phyloP scores from a whole-genome alignment of 2,113 vertebrate species.

The Ondatra zibethicus region DNA sequence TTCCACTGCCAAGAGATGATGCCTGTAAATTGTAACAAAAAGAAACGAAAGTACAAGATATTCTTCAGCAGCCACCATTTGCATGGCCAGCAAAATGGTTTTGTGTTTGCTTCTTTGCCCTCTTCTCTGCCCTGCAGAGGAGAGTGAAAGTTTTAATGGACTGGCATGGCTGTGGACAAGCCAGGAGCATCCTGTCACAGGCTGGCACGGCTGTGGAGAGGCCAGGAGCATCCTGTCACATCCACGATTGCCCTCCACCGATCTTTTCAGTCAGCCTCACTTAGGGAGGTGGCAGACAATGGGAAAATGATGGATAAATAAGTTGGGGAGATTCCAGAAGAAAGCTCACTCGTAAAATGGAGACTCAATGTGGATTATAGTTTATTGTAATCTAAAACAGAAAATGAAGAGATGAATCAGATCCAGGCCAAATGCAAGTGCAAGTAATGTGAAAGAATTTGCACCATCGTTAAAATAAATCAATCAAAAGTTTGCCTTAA shows the following conservation, averaged over 20 bases:
- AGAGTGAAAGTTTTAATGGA: neutral
- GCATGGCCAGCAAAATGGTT: neutral
- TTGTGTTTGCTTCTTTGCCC: neutral
- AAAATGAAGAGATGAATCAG: neutral
- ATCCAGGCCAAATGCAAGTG: neutral
- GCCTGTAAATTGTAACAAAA: neutral
- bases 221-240: neutral
- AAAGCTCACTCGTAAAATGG: neutral
- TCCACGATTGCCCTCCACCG: neutral
- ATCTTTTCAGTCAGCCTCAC: neutral
- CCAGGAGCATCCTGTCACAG: too few relatives aligned
- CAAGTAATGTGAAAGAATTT: slow-evolving; percentile 35
- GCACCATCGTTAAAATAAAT: neutral
- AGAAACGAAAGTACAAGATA: neutral
- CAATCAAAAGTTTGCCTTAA: neutral
- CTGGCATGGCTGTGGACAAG: too few relatives aligned
- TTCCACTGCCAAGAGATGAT: slow-evolving; percentile 41
- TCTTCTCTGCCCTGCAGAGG: neutral
- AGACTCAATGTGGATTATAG: neutral
- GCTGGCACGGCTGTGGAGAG: neutral
- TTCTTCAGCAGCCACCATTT: neutral
- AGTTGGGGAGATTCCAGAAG: neutral
- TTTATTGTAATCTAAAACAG: neutral
- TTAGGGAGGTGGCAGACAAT: neutral
- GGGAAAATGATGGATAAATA: neutral